phyloP scores from a whole-genome alignment of 2,888 invertebrate species.

The Papilio protenor region DNA sequence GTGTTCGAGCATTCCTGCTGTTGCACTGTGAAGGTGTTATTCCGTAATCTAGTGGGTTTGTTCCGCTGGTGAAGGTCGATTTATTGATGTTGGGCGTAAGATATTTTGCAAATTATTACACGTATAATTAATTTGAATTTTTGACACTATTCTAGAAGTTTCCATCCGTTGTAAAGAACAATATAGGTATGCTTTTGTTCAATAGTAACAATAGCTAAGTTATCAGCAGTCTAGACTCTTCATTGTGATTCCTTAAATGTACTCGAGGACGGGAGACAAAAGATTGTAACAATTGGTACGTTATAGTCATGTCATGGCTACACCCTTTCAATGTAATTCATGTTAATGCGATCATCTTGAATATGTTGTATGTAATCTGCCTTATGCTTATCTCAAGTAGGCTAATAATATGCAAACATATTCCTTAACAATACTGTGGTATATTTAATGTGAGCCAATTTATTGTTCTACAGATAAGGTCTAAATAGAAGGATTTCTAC shows the following conservation, averaged over 20 bases:
- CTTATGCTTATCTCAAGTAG: constrained; percentile 12
- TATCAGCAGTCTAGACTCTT: constrained; percentile 32
- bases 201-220: constrained; percentile 9
- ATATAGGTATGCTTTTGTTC: background rate
- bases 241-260: constrained; percentile 39
- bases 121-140: too few relatives aligned
- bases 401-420: constrained; percentile 24
- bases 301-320: constrained; percentile 26
- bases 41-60: constrained; percentile 27
- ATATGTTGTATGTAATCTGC: constrained; percentile 17
- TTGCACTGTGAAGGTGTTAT: constrained; percentile 26
- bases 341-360: constrained; percentile 35
- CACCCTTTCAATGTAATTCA: constrained; percentile 33
- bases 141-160: background rate
- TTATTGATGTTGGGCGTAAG: background rate
- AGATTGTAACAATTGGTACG: constrained; percentile 37
- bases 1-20: constrained; percentile 22
- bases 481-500: background rate
- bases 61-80: constrained; percentile 8
- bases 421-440: background rate
- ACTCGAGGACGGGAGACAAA: constrained; percentile 29
- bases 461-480: background rate
- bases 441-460: constrained; percentile 6
- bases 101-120: too few relatives aligned
- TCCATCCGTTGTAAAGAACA: background rate